Evolutionary conservation across 1,140 invertebrate species (phyloP).

Genomic region (Diploscapter pachys): DNA sequence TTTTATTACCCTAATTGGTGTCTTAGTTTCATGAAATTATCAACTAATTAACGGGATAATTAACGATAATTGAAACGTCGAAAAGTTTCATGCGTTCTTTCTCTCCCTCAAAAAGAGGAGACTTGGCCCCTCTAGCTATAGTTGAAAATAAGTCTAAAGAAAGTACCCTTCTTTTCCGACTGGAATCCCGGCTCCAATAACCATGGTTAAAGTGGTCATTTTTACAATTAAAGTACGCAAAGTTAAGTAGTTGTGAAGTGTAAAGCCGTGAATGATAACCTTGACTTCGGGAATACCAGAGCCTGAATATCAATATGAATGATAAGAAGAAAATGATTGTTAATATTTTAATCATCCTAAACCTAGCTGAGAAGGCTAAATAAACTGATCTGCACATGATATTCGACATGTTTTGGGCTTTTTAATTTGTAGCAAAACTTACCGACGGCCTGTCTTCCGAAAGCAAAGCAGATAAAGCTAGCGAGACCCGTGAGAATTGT

Average conservation of each 20-base stretch:
- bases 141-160: neutral
- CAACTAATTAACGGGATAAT: no score
- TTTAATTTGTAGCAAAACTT: neutral
- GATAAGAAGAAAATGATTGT: neutral
- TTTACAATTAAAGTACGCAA: conserved; percentile 91
- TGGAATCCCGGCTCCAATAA: conserved; percentile 87
- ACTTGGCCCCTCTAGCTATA: no score
- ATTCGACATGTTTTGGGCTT: no score
- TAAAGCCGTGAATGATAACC: conserved; percentile 89
- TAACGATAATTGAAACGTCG: no score
- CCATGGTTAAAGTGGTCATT: conserved; percentile 85
- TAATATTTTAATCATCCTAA: no score
- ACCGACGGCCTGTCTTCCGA: conserved; percentile 39
- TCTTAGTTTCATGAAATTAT: no score
- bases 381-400: no score
- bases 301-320: conserved; percentile 65
- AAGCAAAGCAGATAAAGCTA: conserved; percentile 24
- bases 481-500: conserved; percentile 23
- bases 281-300: conserved; percentile 99
- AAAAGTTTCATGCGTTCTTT: no score
- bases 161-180: conserved; percentile 78
- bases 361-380: neutral
- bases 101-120: no score
- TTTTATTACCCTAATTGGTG: no score
- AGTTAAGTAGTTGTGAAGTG: conserved; percentile 91